phyloP scores from a whole-genome alignment of 1,140 invertebrate species.

The Palaemon carinicauda region DNA sequence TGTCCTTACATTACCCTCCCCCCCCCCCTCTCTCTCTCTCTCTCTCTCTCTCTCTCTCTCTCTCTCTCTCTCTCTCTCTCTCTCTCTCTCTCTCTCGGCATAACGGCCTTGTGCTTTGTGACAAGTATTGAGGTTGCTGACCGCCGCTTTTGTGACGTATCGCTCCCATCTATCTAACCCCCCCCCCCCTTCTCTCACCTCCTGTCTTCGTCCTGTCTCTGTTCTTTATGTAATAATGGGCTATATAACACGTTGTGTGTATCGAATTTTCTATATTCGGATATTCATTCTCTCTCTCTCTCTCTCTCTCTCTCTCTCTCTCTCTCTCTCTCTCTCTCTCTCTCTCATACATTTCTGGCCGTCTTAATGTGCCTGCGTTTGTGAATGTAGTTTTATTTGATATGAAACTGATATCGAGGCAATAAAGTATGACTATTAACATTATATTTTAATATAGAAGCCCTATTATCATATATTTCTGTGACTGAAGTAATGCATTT shows the following conservation, averaged over 20 bases:
- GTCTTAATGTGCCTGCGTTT: not conserved
- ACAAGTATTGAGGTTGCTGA: not conserved
- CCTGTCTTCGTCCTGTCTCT: not conserved
- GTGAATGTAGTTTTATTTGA: too few relatives aligned
- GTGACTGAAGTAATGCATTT: too few relatives aligned
- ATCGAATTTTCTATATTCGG: too few relatives aligned
- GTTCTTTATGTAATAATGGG: not conserved
- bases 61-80: not conserved
- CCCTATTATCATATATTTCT: too few relatives aligned
- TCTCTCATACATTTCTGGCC: not conserved
- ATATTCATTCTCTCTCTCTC: not conserved
- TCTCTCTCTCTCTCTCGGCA: not conserved
- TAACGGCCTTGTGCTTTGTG: too few relatives aligned
- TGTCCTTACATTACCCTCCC: too few relatives aligned
- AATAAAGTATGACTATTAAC: too few relatives aligned
- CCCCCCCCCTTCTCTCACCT: not conserved
- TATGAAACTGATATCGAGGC: too few relatives aligned
- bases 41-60: not conserved
- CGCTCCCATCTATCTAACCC: not conserved
- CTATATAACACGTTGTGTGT: too few relatives aligned
- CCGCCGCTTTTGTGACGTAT: conserved; percentile 4
- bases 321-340: conserved; percentile 13
- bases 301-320: conserved; percentile 17
- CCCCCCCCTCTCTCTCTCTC: not conserved
- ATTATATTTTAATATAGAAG: too few relatives aligned